Percentiles rank a stretch among this genome's conserved stretches.
Evolutionary conservation across 2,888 invertebrate genomes (phyloP).

Genomic region (Amaurobius ferox): DNA sequence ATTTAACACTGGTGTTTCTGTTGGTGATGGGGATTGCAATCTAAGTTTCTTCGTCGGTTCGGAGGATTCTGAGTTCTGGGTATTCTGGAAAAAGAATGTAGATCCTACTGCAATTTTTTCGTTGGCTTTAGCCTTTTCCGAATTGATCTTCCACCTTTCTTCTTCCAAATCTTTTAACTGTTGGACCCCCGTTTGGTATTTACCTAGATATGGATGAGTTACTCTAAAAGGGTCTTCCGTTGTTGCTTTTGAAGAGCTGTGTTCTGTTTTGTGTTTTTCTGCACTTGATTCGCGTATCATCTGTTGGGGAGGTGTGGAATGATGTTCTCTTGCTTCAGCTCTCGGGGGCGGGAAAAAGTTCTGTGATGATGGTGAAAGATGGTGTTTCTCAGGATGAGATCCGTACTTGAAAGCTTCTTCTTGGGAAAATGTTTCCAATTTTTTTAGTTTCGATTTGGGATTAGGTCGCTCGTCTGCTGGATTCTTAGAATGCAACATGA

Average conservation of each 20-base stretch:
- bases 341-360: conserved; percentile 59
- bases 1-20: conserved; percentile 5
- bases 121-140: conserved; percentile 18
- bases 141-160: conserved; percentile 27
- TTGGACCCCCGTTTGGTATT: conserved; percentile 7
- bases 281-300: conserved; percentile 1
- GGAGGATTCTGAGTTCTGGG: background rate
- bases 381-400: background rate
- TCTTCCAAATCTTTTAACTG: conserved; percentile 15
- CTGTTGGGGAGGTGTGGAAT: conserved; percentile 8
- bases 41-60: conserved; percentile 13
- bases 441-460: background rate
- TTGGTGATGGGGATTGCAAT: conserved; percentile 25
- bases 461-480: background rate
- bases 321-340: conserved; percentile 55
- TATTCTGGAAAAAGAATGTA: conserved; percentile 16
- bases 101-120: conserved; percentile 41
- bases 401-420: background rate
- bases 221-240: conserved; percentile 37
- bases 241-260: conserved; percentile 3
- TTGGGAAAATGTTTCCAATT: background rate
- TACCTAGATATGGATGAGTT: conserved; percentile 29
- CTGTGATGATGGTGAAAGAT: background rate
- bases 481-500: background rate
- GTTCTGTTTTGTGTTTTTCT: background rate